Percentiles rank a stretch among this genome's conserved stretches.
These are phyloP conservation scores for Nephrotoma flavescens DNA, from an alignment of 2,888 invertebrate genomes.

Conservation along the genomic window DNA sequence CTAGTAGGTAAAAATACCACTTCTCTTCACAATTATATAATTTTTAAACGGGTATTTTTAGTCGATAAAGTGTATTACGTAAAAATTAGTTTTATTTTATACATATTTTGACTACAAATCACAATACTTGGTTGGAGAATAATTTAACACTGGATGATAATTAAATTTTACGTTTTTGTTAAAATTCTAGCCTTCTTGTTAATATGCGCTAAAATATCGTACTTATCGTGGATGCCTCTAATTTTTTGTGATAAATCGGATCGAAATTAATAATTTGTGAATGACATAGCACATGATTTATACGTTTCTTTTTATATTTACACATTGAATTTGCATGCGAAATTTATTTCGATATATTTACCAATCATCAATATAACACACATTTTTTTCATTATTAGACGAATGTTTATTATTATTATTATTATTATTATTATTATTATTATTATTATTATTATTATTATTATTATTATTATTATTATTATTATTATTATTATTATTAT, in stretches of 20 bases:
- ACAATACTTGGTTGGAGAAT: not conserved
- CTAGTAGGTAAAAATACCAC: not conserved
- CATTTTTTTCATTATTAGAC: not conserved
- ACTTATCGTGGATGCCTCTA: not conserved
- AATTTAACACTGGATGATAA: not conserved
- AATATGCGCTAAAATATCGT: not conserved
- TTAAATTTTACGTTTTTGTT: not conserved
- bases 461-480: no score
- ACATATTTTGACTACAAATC: not conserved
- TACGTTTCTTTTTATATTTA: not conserved
- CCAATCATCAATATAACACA: not conserved
- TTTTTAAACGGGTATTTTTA: not conserved
- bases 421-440: no score
- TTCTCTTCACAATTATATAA: not conserved
- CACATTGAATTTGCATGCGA: not conserved
- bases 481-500: no score
- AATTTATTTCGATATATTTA: not conserved
- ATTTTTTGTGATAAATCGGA: not conserved
- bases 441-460: no score
- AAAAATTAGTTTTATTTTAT: not conserved
- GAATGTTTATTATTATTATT: not conserved
- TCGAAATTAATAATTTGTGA: not conserved
- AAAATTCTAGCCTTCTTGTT: not conserved
- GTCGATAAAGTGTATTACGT: not conserved
- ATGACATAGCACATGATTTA: not conserved